Evolutionary conservation across 2,797 vertebrate genomes (phyloP).

Genomic region (Chelon labrosus): DNA sequence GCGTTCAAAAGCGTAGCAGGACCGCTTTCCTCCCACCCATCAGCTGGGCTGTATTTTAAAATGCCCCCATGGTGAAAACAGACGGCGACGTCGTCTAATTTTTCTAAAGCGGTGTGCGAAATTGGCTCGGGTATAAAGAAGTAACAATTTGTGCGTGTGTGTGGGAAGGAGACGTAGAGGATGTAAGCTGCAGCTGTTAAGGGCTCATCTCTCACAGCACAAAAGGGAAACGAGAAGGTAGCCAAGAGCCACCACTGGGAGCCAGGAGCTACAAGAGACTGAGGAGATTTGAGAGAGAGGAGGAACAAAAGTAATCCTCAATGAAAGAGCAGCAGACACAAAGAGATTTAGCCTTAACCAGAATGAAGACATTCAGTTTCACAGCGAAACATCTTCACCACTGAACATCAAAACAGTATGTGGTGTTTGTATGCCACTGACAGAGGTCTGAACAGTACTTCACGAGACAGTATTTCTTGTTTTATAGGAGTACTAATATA

Average conservation of each 20-base stretch:
- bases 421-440: neutral
- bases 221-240: conserved; percentile 64
- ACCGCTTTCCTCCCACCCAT: conserved; percentile 50
- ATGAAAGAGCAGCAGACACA: conserved; percentile 52
- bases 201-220: conserved; percentile 66
- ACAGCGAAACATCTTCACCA: conserved; percentile 16
- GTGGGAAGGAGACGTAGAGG: conserved; percentile 52
- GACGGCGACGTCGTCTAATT: conserved; percentile 64
- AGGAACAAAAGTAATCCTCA: conserved; percentile 60
- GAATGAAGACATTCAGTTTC: conserved; percentile 33
- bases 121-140: conserved; percentile 65
- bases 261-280: conserved; percentile 56
- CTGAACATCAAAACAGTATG: neutral
- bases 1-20: conserved; percentile 48
- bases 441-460: neutral
- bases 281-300: conserved; percentile 59
- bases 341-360: conserved; percentile 28
- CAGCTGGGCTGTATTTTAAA: conserved; percentile 40
- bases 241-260: conserved; percentile 62
- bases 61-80: conserved; percentile 51
- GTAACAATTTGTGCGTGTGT: conserved; percentile 27
- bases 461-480: no score
- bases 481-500: no score
- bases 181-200: conserved; percentile 74
- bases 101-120: conserved; percentile 71